These are phyloP conservation scores for Agonopterix subpropinquella DNA, from an alignment of 2,888 invertebrate genomes.

Conservation along the genomic window DNA sequence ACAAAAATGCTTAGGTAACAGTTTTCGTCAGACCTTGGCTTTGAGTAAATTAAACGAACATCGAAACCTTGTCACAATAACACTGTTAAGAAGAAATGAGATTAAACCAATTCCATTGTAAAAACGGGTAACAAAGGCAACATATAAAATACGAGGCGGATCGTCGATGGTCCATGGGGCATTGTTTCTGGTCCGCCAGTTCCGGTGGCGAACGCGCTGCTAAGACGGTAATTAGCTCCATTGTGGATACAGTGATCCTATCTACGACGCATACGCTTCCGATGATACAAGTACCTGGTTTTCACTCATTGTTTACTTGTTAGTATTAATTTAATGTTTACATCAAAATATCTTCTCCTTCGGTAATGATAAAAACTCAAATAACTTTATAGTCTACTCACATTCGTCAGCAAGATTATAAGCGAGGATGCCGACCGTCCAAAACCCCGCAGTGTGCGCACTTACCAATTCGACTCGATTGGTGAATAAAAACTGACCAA, in stretches of 20 bases:
- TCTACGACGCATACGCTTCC: slow-evolving; percentile 60
- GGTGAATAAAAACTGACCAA: slow-evolving; percentile 23
- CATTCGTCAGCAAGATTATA: no score
- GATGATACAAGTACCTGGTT: slow-evolving; percentile 63
- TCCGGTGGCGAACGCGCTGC: slow-evolving; percentile 6
- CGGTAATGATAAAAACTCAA: no score
- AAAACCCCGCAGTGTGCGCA: not conserved
- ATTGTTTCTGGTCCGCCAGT: slow-evolving; percentile 10
- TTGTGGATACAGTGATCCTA: slow-evolving; percentile 62
- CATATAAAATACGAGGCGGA: not conserved
- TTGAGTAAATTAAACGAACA: no score
- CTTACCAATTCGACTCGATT: slow-evolving; percentile 2
- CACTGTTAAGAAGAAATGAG: not conserved
- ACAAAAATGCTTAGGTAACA: no score
- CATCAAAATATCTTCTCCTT: not conserved
- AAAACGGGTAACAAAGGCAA: slow-evolving; percentile 3
- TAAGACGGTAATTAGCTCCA: slow-evolving; percentile 64
- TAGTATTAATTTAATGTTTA: not conserved
- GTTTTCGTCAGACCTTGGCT: no score
- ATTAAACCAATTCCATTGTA: slow-evolving; percentile 1
- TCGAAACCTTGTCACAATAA: no score
- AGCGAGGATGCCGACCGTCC: no score
- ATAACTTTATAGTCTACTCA: no score
- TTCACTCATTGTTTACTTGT: slow-evolving; percentile 54
- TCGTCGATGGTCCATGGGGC: slow-evolving; percentile 1